phyloP scores from a whole-genome alignment of 2,113 vertebrate genomes.

The Nycticebus coucang region DNA sequence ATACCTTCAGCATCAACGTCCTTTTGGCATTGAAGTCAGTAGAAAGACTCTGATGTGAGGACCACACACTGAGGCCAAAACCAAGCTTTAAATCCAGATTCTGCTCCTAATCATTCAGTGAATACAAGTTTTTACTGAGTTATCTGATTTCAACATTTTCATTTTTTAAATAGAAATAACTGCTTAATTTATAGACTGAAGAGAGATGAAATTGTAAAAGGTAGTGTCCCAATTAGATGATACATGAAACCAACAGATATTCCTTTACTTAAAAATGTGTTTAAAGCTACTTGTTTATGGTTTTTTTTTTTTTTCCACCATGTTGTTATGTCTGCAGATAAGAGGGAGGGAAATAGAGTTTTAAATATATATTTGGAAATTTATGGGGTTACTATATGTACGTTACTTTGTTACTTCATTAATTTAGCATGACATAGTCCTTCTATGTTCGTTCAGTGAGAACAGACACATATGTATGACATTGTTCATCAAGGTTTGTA shows the following conservation, averaged over 20 bases:
- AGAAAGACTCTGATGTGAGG: background rate
- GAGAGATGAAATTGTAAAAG: background rate
- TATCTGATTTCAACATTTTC: background rate
- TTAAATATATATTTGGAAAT: constrained; percentile 36
- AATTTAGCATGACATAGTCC: constrained; percentile 56
- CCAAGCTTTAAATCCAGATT: background rate
- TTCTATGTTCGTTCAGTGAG: constrained; percentile 76
- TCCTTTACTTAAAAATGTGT: background rate
- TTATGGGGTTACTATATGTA: constrained; percentile 47
- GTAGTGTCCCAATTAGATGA: background rate
- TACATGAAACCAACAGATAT: background rate
- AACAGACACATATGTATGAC: constrained; percentile 71
- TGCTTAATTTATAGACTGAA: background rate
- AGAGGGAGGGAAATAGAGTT: constrained; percentile 14
- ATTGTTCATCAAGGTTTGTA: constrained; percentile 68
- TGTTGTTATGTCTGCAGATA: background rate
- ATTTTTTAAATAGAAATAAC: background rate
- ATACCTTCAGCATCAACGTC: background rate
- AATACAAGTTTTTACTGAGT: background rate
- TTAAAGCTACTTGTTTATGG: background rate
- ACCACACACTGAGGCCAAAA: background rate
- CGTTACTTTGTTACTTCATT: constrained; percentile 61
- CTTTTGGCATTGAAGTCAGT: rapidly evolving
- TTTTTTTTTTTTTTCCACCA: background rate
- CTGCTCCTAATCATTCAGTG: background rate